Percentiles rank a stretch among this genome's conserved stretches.
Evolutionary conservation across 2,797 vertebrate genomes (phyloP).

Genomic region (Perdix hodgsoniae): DNA sequence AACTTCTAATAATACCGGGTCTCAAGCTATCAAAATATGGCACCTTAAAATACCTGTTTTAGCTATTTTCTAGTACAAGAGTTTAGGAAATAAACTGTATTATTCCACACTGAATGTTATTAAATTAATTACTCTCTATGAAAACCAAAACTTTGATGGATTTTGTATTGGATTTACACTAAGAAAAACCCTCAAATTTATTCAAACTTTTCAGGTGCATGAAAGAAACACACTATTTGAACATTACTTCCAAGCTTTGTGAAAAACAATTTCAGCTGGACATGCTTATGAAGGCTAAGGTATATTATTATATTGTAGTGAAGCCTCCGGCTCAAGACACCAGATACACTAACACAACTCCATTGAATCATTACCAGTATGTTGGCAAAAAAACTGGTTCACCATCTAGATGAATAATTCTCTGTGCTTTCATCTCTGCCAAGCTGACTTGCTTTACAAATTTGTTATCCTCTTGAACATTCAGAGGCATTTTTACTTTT

Average conservation of each 20-base stretch:
- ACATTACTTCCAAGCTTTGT: neutral
- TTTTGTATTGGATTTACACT: neutral
- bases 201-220: neutral
- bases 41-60: neutral
- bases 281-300: neutral
- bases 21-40: neutral
- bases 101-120: neutral
- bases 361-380: accelerated
- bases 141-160: neutral
- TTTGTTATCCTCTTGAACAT: neutral
- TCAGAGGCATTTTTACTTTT: neutral
- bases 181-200: neutral
- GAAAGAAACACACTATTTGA: neutral
- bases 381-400: neutral
- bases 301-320: neutral
- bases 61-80: neutral
- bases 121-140: neutral
- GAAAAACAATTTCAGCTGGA: neutral
- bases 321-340: neutral
- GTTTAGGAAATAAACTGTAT: accelerated
- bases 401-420: neutral
- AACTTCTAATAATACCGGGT: neutral
- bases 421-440: neutral
- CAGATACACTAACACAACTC: neutral
- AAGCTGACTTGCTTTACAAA: neutral